These are phyloP conservation scores for Diadophis punctatus DNA, from an alignment of 2,113 vertebrate genomes.

Conservation along the genomic window DNA sequence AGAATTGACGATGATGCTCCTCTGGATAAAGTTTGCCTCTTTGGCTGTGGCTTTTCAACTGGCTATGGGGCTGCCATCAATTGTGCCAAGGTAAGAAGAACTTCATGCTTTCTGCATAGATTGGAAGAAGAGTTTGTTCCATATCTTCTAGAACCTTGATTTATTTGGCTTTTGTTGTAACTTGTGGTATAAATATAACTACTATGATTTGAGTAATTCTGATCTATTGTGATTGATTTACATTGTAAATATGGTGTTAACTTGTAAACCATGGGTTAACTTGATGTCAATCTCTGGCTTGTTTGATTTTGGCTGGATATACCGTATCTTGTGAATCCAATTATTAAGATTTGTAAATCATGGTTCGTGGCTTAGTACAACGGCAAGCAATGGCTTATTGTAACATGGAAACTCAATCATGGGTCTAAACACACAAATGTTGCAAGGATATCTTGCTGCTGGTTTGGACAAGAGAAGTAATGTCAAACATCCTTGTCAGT, in stretches of 20 bases:
- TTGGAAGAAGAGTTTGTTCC: background rate
- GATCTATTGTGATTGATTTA: background rate
- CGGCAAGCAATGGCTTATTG: background rate
- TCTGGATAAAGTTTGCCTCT: constrained; percentile 78
- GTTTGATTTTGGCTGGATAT: background rate
- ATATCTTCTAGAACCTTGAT: background rate
- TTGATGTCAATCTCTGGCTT: background rate
- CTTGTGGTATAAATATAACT: background rate
- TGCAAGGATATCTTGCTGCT: background rate
- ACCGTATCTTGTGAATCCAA: background rate
- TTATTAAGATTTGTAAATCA: background rate
- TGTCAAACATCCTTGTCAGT: background rate
- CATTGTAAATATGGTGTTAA: background rate
- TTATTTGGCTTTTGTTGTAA: background rate
- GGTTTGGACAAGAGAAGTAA: background rate
- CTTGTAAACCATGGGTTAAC: background rate
- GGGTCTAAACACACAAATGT: background rate
- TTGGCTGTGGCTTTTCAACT: constrained; percentile 77
- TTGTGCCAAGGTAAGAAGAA: constrained; percentile 69
- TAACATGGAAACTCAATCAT: background rate
- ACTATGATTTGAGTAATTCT: background rate
- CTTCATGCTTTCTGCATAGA: fast-evolving
- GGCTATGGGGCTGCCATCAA: constrained; percentile 84
- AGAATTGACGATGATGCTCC: constrained; percentile 76
- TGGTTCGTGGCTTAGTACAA: background rate